These are phyloP conservation scores for Psittacara wagleri DNA, from an alignment of 2,113 vertebrate genomes.

Conservation along the genomic window DNA sequence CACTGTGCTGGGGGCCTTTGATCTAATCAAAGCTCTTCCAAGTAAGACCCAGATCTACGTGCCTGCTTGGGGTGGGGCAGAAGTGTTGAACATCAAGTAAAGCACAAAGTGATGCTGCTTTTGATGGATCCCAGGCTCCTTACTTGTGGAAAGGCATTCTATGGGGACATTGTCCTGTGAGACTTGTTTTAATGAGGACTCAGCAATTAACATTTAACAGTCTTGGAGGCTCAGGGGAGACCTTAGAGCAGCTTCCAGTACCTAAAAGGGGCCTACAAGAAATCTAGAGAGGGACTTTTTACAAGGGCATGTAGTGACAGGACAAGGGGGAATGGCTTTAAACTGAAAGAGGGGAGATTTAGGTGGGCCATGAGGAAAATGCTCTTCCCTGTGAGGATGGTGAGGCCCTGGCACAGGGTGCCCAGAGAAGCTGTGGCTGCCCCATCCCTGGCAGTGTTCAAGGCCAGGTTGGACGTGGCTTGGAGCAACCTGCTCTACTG, in stretches of 20 bases:
- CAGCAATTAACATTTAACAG: background rate
- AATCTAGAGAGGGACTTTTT: background rate
- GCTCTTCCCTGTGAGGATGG: background rate
- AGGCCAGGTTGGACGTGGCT: background rate
- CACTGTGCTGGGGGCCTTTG: background rate
- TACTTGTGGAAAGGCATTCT: background rate
- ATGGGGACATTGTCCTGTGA: background rate
- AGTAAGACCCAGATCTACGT: background rate
- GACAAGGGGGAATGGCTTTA: background rate
- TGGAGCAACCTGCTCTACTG: rapidly evolving
- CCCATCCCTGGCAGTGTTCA: background rate
- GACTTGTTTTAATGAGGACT: background rate
- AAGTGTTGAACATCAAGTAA: background rate
- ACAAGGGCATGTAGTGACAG: background rate
- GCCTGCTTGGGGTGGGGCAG: background rate
- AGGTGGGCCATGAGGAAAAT: background rate
- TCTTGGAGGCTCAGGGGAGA: background rate
- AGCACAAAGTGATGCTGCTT: background rate
- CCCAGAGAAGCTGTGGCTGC: background rate
- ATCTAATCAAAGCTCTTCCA: background rate
- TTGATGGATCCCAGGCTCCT: background rate
- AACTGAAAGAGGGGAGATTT: background rate
- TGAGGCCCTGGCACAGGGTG: rapidly evolving
- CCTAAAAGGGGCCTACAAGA: background rate
- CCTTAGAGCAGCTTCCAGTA: background rate